Evolutionary conservation across 2,888 invertebrate genomes (phyloP).

Genomic region (Willowsia nigromaculata): DNA sequence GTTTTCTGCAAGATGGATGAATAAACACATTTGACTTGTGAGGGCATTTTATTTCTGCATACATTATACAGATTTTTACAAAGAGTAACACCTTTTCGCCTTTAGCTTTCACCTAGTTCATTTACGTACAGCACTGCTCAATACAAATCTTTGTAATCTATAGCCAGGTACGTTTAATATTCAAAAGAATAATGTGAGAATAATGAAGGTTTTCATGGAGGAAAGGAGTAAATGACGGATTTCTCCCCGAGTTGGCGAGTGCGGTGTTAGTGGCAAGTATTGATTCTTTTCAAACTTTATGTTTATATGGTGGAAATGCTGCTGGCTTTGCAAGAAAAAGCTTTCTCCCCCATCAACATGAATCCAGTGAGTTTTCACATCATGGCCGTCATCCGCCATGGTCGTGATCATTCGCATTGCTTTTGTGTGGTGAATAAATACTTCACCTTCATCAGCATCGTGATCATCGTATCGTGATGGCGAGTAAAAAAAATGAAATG

Average conservation of each 20-base stretch:
- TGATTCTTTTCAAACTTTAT: slow-evolving; percentile 66
- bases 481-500: slow-evolving; percentile 30
- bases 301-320: slow-evolving; percentile 13
- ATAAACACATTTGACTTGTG: too few species aligned
- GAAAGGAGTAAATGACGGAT: slow-evolving; percentile 73
- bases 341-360: slow-evolving; percentile 21
- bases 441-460: not conserved
- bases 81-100: too few species aligned
- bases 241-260: not conserved
- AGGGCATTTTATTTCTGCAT: too few species aligned
- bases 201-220: not conserved
- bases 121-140: too few species aligned
- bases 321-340: slow-evolving; percentile 54
- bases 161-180: not conserved
- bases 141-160: too few species aligned
- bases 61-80: too few species aligned
- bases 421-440: not conserved
- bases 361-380: slow-evolving; percentile 43
- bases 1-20: too few species aligned
- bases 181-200: not conserved
- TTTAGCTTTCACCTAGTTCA: too few species aligned
- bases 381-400: slow-evolving; percentile 48
- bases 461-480: slow-evolving; percentile 32
- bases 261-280: slow-evolving; percentile 71
- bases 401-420: not conserved